These are phyloP conservation scores for Orthosia gothica DNA, from an alignment of 2,888 invertebrate genomes.

Conservation along the genomic window DNA sequence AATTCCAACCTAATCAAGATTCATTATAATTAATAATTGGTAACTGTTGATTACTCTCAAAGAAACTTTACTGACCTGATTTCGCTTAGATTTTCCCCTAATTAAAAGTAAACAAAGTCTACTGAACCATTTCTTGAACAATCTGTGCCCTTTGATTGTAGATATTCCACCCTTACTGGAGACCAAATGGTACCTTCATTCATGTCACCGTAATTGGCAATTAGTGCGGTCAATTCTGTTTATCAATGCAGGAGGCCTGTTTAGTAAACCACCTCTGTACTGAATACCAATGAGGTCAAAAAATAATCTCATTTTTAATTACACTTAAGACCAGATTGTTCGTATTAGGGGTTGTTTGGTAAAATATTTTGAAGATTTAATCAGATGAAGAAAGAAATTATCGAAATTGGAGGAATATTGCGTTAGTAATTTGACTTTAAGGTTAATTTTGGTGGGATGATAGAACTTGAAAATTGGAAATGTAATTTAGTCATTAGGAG, in stretches of 20 bases:
- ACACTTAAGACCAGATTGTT: constrained; percentile 38
- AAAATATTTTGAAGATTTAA: constrained; percentile 11
- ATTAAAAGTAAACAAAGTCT: constrained; percentile 55
- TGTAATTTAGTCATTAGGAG: constrained; percentile 3
- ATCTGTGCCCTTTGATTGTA: constrained; percentile 40
- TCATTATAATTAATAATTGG: constrained; percentile 34
- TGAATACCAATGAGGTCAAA: constrained; percentile 61
- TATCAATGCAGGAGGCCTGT: constrained; percentile 61
- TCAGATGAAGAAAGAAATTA: constrained; percentile 13
- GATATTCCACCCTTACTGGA: constrained; percentile 38
- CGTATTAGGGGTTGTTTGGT: constrained; percentile 11
- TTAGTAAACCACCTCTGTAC: constrained; percentile 43
- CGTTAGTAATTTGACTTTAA: constrained; percentile 36
- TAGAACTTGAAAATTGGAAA: constrained; percentile 3
- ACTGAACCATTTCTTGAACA: constrained; percentile 54
- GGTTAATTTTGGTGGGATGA: background rate
- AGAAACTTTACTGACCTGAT: constrained; percentile 19
- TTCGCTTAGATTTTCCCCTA: constrained; percentile 32
- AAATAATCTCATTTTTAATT: constrained; percentile 46
- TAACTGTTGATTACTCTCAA: constrained; percentile 14
- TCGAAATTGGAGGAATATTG: constrained; percentile 1
- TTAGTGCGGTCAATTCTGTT: constrained; percentile 73
- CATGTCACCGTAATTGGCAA: constrained; percentile 76
- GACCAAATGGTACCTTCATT: constrained; percentile 71
- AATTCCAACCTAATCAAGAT: constrained; percentile 29